Percentiles rank a stretch among this genome's conserved stretches.
phyloP scores from a whole-genome alignment of 1,140 invertebrate species.

The Listronotus oregonensis region DNA sequence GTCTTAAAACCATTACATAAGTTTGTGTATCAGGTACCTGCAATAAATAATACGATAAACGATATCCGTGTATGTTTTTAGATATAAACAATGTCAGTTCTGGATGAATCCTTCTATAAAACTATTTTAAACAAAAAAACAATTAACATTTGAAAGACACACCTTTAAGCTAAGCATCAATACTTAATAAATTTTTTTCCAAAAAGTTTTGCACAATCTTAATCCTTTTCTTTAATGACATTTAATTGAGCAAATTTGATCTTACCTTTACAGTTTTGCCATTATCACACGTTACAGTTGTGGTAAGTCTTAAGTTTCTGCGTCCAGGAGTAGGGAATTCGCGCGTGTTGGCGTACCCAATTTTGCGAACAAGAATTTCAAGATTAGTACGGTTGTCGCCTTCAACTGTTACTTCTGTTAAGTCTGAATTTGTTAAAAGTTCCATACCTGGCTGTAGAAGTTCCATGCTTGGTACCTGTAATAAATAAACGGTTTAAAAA shows the following conservation, averaged over 20 bases:
- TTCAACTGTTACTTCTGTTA: constrained; percentile 89
- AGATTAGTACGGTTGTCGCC: constrained; percentile 89
- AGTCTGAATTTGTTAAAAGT: constrained; percentile 73
- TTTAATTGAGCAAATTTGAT: too few species aligned
- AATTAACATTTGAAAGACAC: not conserved
- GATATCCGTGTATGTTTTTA: too few species aligned
- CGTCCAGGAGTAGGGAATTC: constrained; percentile 91
- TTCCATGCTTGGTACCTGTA: constrained; percentile 73
- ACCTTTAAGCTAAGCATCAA: too few species aligned
- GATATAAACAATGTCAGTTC: not conserved
- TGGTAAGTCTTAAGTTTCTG: constrained; percentile 83
- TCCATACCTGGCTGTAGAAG: constrained; percentile 77
- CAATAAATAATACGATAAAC: constrained; percentile 4
- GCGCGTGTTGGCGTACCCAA: constrained; percentile 89
- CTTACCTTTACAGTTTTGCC: constrained; percentile 67
- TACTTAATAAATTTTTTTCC: too few species aligned
- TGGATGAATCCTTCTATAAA: too few species aligned
- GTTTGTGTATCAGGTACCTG: constrained; percentile 74
- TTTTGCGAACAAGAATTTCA: constrained; percentile 82
- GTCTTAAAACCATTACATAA: constrained; percentile 85
- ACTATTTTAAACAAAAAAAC: too few species aligned
- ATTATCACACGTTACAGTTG: constrained; percentile 76
- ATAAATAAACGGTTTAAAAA: not conserved
- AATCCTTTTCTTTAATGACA: too few species aligned
- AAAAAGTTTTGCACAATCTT: too few species aligned